Conservation (phyloP, 2,888 invertebrate genomes). For the Mesopsocus fuscifrons region DNA sequence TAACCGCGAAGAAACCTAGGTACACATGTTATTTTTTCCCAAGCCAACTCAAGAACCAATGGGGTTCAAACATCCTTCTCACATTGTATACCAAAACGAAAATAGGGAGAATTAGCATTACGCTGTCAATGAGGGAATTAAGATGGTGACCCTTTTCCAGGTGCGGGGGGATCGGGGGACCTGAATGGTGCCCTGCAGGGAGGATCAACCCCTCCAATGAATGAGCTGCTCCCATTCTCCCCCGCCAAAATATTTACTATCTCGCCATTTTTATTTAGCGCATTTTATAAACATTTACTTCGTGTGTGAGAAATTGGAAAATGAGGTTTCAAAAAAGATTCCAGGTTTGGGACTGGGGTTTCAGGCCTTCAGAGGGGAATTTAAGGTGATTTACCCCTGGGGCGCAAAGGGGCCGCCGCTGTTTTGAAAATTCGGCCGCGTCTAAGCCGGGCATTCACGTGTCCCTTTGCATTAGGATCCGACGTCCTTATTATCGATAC, state of each 20-base stretch:
- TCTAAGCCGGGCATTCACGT: background rate
- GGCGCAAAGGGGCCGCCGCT: constrained; percentile 1
- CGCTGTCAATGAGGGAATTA: no score
- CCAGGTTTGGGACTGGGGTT: background rate
- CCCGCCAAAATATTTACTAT: constrained; percentile 8
- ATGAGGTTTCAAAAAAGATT: background rate
- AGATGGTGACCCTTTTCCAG: no score
- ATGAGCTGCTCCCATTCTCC: background rate
- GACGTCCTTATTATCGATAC: background rate
- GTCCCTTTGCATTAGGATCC: constrained; percentile 4
- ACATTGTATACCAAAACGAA: no score
- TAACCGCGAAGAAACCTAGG: no score
- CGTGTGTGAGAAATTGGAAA: constrained; percentile 9
- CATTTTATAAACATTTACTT: constrained; percentile 10
- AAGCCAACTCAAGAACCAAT: no score
- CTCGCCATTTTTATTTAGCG: constrained; percentile 8
- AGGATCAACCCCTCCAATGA: background rate
- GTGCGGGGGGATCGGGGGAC: no score
- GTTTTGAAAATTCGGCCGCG: background rate
- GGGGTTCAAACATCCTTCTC: no score
- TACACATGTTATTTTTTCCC: no score
- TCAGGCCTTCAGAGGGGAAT: background rate
- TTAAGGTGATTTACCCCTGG: background rate
- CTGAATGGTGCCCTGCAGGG: no score
- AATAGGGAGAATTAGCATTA: no score